A percentile compares a stretch with the other conserved stretches of the same genome.
Conservation (phyloP, 2,113 vertebrate species). For the Oceanites oceanicus region DNA sequence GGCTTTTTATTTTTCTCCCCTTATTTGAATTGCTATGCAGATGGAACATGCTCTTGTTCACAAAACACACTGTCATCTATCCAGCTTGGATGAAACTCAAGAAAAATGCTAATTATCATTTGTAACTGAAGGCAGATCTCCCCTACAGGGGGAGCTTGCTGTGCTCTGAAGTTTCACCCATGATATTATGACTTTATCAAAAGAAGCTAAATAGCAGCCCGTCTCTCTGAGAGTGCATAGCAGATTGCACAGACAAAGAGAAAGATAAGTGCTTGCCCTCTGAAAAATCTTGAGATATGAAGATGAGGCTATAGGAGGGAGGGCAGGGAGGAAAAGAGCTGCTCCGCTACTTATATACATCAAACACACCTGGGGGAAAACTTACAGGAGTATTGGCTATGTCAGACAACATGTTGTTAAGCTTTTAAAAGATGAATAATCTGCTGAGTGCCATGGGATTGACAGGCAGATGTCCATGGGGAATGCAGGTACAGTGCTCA, state of each 20-base stretch:
- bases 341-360: fast-evolving
- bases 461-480: neutral
- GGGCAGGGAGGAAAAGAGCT: neutral
- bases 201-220: neutral
- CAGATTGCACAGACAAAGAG: neutral
- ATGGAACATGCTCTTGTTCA: neutral
- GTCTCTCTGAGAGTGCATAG: neutral
- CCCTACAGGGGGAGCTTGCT: neutral
- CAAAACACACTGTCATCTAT: neutral
- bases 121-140: neutral
- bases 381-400: fast-evolving
- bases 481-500: neutral
- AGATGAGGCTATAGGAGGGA: neutral
- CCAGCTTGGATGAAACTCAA: neutral
- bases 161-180: neutral
- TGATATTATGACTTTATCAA: constrained; percentile 2
- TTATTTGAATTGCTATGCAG: neutral
- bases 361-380: neutral
- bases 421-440: neutral
- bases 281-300: neutral
- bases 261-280: neutral
- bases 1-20: neutral
- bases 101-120: neutral
- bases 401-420: neutral
- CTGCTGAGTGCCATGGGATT: neutral